phyloP scores from a whole-genome alignment of 53 echinoderm and acorn worm genomes.

The Arbacia lixula region DNA sequence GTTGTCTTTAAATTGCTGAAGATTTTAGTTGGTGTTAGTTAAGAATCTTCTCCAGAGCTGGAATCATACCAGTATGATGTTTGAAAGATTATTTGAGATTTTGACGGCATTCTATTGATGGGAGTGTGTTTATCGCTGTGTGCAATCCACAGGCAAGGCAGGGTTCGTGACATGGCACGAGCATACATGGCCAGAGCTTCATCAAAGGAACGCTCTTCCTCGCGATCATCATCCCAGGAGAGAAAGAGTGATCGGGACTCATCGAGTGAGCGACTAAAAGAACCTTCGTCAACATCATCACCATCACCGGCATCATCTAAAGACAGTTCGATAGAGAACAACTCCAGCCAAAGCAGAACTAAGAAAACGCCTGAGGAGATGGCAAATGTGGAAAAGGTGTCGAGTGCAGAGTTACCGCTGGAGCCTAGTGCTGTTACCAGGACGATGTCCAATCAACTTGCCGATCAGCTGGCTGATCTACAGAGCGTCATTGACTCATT shows the following conservation, averaged over 20 bases:
- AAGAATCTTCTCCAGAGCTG: no score
- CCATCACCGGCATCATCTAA: background rate
- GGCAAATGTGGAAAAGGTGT: background rate
- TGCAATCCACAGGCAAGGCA: conserved; percentile 1
- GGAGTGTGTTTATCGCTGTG: no score
- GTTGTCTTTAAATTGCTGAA: no score
- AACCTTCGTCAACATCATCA: no score
- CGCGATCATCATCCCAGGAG: conserved; percentile 30
- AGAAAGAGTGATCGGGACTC: conserved; percentile 25
- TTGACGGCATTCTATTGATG: no score
- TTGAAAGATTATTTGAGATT: no score
- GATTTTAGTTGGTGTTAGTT: no score
- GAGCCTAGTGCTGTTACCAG: conserved; percentile 1
- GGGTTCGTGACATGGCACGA: conserved; percentile 37
- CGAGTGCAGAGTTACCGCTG: background rate
- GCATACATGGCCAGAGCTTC: conserved; percentile 39
- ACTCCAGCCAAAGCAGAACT: conserved; percentile 12
- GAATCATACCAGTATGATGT: no score
- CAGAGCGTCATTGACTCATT: conserved; percentile 65
- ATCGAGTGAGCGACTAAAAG: conserved; percentile 23
- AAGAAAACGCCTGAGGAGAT: background rate
- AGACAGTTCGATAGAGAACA: conserved; percentile 35
- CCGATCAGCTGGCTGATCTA: conserved; percentile 55
- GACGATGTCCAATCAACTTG: conserved; percentile 33
- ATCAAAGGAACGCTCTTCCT: background rate